Evolutionary conservation across 1,140 invertebrate species (phyloP), one percentile per base, ranked within the genome.

Genomic region (Condylostylus longicornis): DNA sequence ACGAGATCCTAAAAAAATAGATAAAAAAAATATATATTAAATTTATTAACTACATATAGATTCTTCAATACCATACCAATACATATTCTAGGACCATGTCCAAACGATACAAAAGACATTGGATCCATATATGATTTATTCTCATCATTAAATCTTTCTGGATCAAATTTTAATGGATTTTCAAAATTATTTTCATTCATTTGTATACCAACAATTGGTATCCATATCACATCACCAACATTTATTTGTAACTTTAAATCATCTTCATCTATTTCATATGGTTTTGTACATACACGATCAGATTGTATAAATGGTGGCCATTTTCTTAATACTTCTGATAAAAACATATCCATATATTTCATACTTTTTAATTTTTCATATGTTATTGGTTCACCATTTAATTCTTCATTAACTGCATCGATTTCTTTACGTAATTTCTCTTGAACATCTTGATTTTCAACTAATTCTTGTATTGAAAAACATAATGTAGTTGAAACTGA

Each of bases 301-400:
- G 68, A 46, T 1, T 51, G 40, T 0, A 59, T 35, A 0, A 53
- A 63, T 3, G 72, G 48, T 2, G 75, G 63, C 63, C 70, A 73
- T 18, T 65, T 58, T 17, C 74, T 57, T 5, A 80, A 37, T 0
- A 67, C 61, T 52, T 80, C 77, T 38, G 62, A 64, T 0, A 71
- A 43, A 4, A 73, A 68, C 63, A 70, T 71, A 43, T 81, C 78
- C 52, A 79, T 47, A 45, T 77, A 80, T 14, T 65, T 66, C 63
- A 81, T 62, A 18, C 64, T 60, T 20, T 63, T 50, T 1, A 80
- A 53, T 10, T 67, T 65, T 18, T 62, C 59, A 35, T 66, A 71
- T 5, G 43, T 59, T 0, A 70, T 43, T 2, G 32, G 13, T 21
- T 58, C 58, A 1, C 64, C 70, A 15, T 61, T 50, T 8, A 65